phyloP scores from a whole-genome alignment of 2,113 vertebrate species.

The Pachyramphus minor region DNA sequence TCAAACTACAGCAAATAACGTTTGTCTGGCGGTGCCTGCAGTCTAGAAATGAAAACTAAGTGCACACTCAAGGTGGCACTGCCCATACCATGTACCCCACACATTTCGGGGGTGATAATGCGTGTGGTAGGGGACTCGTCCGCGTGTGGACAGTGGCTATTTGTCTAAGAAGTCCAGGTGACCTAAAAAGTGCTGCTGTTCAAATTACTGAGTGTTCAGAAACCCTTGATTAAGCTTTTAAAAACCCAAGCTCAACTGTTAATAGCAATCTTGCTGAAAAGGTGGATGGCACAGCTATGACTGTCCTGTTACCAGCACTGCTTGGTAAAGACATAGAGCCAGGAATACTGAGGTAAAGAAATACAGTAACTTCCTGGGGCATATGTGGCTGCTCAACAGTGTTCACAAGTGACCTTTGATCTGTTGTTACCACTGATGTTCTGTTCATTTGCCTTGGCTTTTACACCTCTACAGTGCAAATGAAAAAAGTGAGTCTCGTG shows the following conservation, averaged over 20 bases:
- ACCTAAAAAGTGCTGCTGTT: neutral
- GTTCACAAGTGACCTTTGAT: neutral
- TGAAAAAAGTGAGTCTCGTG: neutral
- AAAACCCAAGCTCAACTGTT: neutral
- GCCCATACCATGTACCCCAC: too few species aligned
- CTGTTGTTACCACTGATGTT: neutral
- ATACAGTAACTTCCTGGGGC: neutral
- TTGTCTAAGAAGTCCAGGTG: neutral
- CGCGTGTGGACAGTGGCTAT: fast-evolving
- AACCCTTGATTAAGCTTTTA: neutral
- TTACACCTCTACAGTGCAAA: neutral
- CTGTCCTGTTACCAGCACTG: neutral
- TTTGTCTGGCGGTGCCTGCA: neutral
- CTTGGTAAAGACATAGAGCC: neutral
- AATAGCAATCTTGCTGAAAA: neutral
- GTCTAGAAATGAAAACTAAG: neutral
- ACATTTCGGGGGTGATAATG: neutral
- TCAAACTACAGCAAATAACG: neutral
- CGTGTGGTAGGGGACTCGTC: neutral
- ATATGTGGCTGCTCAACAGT: neutral
- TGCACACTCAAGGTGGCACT: neutral
- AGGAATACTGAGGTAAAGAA: neutral
- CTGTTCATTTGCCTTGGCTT: neutral
- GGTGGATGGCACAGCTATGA: neutral
- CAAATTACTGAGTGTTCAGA: neutral